Evolutionary conservation across 2,113 vertebrate genomes (phyloP), one percentile per base, ranked within the genome.

Genomic region (Pagrus major): DNA sequence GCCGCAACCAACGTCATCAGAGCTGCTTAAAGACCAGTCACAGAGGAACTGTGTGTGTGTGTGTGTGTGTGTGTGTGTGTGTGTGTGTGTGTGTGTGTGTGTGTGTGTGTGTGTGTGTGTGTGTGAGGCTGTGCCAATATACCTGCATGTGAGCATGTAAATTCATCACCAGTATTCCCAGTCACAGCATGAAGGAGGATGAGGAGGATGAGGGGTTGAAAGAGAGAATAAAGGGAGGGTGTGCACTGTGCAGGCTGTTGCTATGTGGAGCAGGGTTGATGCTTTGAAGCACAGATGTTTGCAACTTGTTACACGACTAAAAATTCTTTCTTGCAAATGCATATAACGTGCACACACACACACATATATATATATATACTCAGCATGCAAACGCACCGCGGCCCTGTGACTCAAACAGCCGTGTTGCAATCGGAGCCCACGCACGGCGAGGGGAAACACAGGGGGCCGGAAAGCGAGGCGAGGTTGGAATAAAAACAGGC

Each of bases 201-300:
- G 65, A 15, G 55, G 33, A 16, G 73, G 65, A 73, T 20, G 68
- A 74, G 76, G 33, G 39, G 54, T 4, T 69, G 59, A 80, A 46
- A 33, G 59, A 37, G 60, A 47, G 51, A 54, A 59, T 73, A 61
- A 73, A 31, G 54, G 21, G 54, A 33, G 66, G 33, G 73, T 42
- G 56, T 67, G 68, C 41, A 54, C 46, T 18, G 65, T 73, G 78
- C 35, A 56, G 52, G 87, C 87, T 88, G 91, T 93, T 93, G 91
- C 89, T 89, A 85, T 90, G 91, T 93, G 89, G 88, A 88, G 84
- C 73, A 71, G 66, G 27, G 14, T 23, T 74, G 80, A 63, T 63
- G 83, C 80, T 88, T 86, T 78, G 84, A 84, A 81, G 79, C 69
- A 61, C 39, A 63, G 56, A 71, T 71, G 41, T 84, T 56, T 79